These are phyloP conservation scores for Sapayoa aenigma DNA, from an alignment of 2,113 vertebrate genomes.

Conservation along the genomic window DNA sequence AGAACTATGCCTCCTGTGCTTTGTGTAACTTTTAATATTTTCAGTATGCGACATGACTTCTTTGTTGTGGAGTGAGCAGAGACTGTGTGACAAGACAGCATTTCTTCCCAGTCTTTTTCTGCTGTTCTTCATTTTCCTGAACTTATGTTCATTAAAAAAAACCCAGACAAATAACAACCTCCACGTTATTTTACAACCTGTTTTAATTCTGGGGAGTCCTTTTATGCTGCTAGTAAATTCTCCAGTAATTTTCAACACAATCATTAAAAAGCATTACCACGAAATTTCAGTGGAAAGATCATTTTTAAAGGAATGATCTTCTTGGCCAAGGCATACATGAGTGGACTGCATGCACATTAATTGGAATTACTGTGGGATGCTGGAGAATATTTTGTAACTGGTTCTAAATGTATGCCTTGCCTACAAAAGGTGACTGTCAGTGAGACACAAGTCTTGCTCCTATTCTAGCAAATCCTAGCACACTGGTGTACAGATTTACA, in stretches of 20 bases:
- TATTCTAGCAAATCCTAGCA: not conserved
- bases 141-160: not conserved
- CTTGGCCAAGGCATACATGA: not conserved
- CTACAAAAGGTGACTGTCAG: not conserved
- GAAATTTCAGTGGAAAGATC: not conserved
- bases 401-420: not conserved
- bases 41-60: not conserved
- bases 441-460: not conserved
- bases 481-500: not conserved
- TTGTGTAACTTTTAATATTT: not conserved
- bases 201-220: not conserved
- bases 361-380: not conserved
- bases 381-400: not conserved
- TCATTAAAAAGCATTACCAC: not conserved
- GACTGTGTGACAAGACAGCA: not conserved
- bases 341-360: accelerated
- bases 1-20: not conserved
- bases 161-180: not conserved
- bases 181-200: not conserved
- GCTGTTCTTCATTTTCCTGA: not conserved
- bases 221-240: not conserved
- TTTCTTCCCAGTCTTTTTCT: not conserved
- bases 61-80: not conserved
- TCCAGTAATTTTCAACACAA: not conserved
- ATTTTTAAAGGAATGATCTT: not conserved